Conservation (phyloP, 2,113 vertebrate genomes). For the Psephotus haematonotus region DNA sequence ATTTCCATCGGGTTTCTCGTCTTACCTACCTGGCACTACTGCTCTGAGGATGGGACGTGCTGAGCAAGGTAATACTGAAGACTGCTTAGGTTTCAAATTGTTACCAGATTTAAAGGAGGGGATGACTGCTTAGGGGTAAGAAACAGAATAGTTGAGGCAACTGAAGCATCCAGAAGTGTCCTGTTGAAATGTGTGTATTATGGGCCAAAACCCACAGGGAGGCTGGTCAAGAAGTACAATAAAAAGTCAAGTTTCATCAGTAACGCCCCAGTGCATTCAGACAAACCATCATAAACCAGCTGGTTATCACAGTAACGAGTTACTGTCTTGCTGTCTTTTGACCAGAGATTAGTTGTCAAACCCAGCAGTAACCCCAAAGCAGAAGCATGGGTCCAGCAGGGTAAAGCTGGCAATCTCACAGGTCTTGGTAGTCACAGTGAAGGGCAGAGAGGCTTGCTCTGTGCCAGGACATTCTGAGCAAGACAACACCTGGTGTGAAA, state of each 20-base stretch:
- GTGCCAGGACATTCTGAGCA: not conserved
- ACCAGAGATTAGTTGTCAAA: not conserved
- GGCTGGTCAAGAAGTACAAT: not conserved
- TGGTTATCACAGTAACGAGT: accelerated
- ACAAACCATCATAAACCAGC: not conserved
- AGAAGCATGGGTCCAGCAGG: not conserved
- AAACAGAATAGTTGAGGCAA: not conserved
- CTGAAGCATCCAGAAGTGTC: not conserved
- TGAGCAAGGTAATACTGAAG: not conserved
- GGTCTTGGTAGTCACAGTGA: accelerated
- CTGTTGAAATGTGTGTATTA: not conserved
- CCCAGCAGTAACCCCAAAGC: not conserved
- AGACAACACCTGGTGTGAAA: not conserved
- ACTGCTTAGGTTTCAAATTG: not conserved
- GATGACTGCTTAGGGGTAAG: not conserved
- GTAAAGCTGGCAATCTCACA: not conserved
- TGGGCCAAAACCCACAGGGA: not conserved
- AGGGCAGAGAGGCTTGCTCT: not conserved
- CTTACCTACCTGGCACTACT: not conserved
- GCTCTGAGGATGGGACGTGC: not conserved
- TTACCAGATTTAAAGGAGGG: not conserved
- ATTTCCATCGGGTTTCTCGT: not conserved
- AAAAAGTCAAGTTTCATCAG: not conserved
- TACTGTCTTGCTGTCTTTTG: not conserved
- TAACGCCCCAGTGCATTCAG: not conserved